Base-by-base conservation (phyloP, 1,140 invertebrate genomes). In the Aphaenogaster floridana region DNA sequence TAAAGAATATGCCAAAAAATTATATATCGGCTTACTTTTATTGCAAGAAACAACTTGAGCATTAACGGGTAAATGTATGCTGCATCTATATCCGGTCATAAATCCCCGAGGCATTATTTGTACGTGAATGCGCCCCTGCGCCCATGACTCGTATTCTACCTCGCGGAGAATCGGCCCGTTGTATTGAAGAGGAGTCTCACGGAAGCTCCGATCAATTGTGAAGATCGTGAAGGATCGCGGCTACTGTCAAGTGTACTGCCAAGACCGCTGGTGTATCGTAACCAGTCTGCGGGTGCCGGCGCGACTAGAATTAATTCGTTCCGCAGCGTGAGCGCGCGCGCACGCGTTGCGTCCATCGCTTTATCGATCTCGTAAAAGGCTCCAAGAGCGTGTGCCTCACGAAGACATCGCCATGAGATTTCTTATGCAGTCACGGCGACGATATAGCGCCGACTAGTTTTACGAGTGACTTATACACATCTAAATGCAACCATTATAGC, bases 281-380 rank as follows among this genome's bases (percentile, higher is more conserved):
- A 83, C 72, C 77, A 78, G 85, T 74, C 61, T 79, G 88, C 17
- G 34, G 64, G 80, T 57, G 71, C n/a, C 85, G 89, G 28, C 90
- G 87, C 87, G 87, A 89, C 61, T 90, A 63, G 89, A 92, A 92
- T 92, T 92, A 90, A 92, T 92, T 92, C 83, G 81, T 88, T 89
- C 79, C 66, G 52, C 88, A 61, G 86, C 52, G 76, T 80, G 90
- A 90, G 64, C 86, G 80, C 63, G 86, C 87, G 71, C 64, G 84
- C 89, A 86, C 89, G 86, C 86, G 83, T 84, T 71, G 63, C 48
- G 13, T 59, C 34, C 79, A 39, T 77, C 57, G 81, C 83, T 71
- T 91, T 92, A 92, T 93, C 88, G 77, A 72, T 57, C 86, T 90
- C 89, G 87, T 91, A 86, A 89, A 91, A 88, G 87, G 50, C 28